Base-by-base conservation (phyloP, 92 coral and sea anemone species). In the Montipora capitata region DNA sequence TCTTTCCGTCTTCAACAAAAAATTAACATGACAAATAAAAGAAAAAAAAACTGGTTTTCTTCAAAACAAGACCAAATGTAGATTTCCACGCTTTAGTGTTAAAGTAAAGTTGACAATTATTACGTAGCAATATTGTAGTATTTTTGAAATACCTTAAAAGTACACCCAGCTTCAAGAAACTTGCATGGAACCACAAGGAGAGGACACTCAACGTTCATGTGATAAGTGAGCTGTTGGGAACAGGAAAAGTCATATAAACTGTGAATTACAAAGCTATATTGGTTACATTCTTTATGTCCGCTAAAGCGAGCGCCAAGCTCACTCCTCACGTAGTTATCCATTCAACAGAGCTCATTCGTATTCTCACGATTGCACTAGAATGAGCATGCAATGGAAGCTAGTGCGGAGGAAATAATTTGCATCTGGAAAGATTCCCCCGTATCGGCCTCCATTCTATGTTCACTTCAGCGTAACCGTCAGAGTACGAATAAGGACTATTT, bases 111-210 rank as follows among this genome's bases (percentile, higher is more conserved):
- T 27, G 1, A 27, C 35, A 27, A 27, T 27, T 27, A 27, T 5
- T 48, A 48, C 5, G 52, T 5, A 48, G 52, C 35, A 27, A 27
- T 27, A 48, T 48, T 48, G 35, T n/a, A n/a, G n/a, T 4, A 13
- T 3, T 16, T 69, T 69, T 15, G 10, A 42, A 13, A 48, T 91
- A 98, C 99, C 99, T 94, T 98, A 72, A 77, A 98, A 16, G 67
- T 17, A 89, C 99, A 98, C 41, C 99, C 99, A 41, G 98, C 98
- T 44, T 94, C 96, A 12, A 90, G 92, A 89, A 94, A 98, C 62
- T 91, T 90, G 76, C 99, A 98, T 41, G 94, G 94, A 39, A 98
- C 81, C 35, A 96, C 96, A 40, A 93, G 84, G 65, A 92, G 70
- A 7, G 96, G 98, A 49, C 99, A 98, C 62, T 94, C 98, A 15